A percentile compares a stretch with the other conserved stretches of the same genome.
Conservation (phyloP, 2,888 invertebrate species). For the Tenthredo mesomela region DNA sequence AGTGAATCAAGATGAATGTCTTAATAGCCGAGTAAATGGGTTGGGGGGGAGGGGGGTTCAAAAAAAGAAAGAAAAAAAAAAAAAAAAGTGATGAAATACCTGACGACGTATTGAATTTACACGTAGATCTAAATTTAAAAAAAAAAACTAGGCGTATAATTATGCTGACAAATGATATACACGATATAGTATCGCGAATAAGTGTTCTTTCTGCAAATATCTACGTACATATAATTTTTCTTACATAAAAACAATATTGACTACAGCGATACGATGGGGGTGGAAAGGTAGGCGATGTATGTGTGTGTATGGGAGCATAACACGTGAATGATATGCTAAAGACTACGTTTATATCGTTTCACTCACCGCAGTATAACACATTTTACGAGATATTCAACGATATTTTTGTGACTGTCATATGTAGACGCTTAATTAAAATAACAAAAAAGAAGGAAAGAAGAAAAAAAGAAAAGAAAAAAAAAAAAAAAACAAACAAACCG, state of each 20-base stretch:
- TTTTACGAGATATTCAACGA: slow-evolving; percentile 65
- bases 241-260: slow-evolving; percentile 25
- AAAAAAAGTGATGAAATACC: slow-evolving; percentile 52
- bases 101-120: slow-evolving; percentile 56
- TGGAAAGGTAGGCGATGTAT: not conserved
- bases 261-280: not conserved
- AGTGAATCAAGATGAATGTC: slow-evolving; percentile 25
- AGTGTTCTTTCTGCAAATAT: slow-evolving; percentile 56
- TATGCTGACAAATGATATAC: slow-evolving; percentile 27
- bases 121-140: slow-evolving; percentile 48
- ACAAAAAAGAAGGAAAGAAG: not conserved
- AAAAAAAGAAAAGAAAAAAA: not conserved
- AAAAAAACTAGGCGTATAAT: slow-evolving; percentile 39
- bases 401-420: slow-evolving; percentile 74
- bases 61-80: slow-evolving; percentile 8
- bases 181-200: slow-evolving; percentile 47
- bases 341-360: not conserved
- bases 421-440: slow-evolving; percentile 36
- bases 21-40: slow-evolving; percentile 16
- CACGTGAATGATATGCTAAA: not conserved
- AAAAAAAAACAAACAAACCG: not conserved
- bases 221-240: slow-evolving; percentile 38
- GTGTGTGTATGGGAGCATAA: not conserved
- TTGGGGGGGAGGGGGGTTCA: not conserved
- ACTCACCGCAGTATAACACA: slow-evolving; percentile 8